Evolutionary conservation across 2,888 invertebrate species (phyloP).

Genomic region (Diploptera punctata): DNA sequence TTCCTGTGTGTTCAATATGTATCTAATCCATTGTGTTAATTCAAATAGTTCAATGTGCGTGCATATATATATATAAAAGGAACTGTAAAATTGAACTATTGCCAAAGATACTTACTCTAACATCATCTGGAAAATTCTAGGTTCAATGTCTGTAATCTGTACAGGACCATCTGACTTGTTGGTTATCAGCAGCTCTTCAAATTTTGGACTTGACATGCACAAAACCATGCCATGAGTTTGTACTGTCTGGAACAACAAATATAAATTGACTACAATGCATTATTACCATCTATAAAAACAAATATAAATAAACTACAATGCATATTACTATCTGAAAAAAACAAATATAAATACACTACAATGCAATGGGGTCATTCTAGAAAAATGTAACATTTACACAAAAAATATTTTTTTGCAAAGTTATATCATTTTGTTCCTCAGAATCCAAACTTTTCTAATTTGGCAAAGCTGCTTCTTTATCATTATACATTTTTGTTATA

Average conservation of each 20-base stretch:
- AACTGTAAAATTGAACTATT: no score
- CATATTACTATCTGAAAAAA: background rate
- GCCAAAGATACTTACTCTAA: constrained; percentile 26
- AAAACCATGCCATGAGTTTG: constrained; percentile 26
- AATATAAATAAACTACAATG: background rate
- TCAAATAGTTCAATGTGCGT: no score
- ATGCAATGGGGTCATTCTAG: background rate
- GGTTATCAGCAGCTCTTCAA: constrained; percentile 25
- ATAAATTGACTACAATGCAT: no score
- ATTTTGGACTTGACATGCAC: constrained; percentile 31
- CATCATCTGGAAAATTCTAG: constrained; percentile 16
- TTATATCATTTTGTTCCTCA: no score
- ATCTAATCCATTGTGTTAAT: no score
- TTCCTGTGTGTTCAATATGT: no score
- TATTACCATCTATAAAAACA: no score
- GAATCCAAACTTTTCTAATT: no score
- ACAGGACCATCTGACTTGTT: background rate
- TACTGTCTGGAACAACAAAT: constrained; percentile 24
- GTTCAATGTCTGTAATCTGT: constrained; percentile 15
- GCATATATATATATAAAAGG: no score
- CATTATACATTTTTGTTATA: background rate
- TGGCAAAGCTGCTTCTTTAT: no score
- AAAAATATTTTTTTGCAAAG: no score
- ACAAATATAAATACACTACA: background rate
- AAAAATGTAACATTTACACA: background rate